Evolutionary conservation across 1,140 invertebrate species (phyloP), one percentile per base, ranked within the genome.

Genomic region (Drosophila mayri): DNA sequence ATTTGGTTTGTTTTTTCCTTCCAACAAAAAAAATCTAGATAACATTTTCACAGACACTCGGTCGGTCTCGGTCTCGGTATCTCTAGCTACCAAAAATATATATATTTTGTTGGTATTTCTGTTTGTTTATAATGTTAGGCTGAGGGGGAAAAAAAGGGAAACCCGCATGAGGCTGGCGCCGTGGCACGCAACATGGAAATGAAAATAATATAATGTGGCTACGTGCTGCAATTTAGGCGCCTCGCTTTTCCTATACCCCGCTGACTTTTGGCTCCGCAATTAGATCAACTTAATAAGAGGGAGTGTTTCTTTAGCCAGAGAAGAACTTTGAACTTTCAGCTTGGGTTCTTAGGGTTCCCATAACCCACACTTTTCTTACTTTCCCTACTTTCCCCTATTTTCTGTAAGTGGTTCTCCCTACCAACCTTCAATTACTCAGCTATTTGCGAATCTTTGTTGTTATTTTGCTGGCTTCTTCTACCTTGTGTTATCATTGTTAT

Each of bases 181-280:
- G 79, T 46, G 47, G 76, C 84, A 88, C 72, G 84, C 84, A 81
- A 67, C 79, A 78, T 64, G 54, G 46, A 61, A 79, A 65, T 58
- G 78, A 86, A 86, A 84, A 75, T 83, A 79, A 87, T 80, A 87
- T 80, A 74, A 82, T 78, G 80, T 71, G 68, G 77, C 68, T 81
- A 88, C 85, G 85, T 90, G 85, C 74, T 72, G 70, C 75, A 90
- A 81, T 85, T 90, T 90, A 90, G 86, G 86, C 85, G 85, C 85
- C 85, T 81, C 71, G 79, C 32, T 60, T 44, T 22, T 52, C 10
- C 22, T 8, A 41, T n/a, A 40, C 18, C 50, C 63, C 55, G 63
- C 46, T 61, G 41, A 30, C 60, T 64, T 79, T 63, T 63, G 71
- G 61, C 55, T 68, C 65, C 61, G 20, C 65, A 68, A 68, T 82